Base-by-base conservation (phyloP, 2,113 vertebrate genomes). In the Herpailurus yagouaroundi region DNA sequence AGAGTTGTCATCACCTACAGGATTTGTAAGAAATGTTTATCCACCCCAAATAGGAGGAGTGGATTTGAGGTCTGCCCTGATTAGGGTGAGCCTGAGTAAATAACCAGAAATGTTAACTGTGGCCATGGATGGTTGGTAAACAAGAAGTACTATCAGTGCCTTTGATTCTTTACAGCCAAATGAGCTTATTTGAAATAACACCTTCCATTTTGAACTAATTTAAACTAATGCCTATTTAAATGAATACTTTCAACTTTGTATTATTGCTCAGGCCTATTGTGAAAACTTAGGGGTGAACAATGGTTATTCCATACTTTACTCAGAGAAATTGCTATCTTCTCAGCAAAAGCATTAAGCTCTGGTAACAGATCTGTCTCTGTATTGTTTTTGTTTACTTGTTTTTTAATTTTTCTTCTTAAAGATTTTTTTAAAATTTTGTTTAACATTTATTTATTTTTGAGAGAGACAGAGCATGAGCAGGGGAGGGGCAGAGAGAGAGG, bases 11-110 rank as follows among this genome's bases (percentile, higher is more conserved):
- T 95, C 89, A 90, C 16, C 27, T 50, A 13, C 25, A 81, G 52
- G 27, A 66, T 82, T 60, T 68, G 2, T 91, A 85, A 84, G 84
- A 88, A 60, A 36, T 91, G 55, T 71, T 95, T 93, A 81, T 81
- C 25, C 13, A 71, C 45, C 33, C 10, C 25, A 60, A 95, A 84
- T 3, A 84, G 86, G 5, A 92, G 10, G 60, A 27, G 33, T n/a
- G 27, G 45, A 36, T 93, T 92, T 83, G 74, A 79, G 55, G 36
- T 90, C 74, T 92, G 2, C 13, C 10, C 1, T 76, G 21, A 31
- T 89, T 89, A 83, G 18, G 3, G 4, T 57, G 36, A 91, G 33
- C 50, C 55, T 60, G 13, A 84, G 16, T 66, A 68, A 88, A 48
- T 73, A 73, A 12, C 21, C 31, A 77, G 45, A 96, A 91, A 45